Evolutionary conservation across 2,888 invertebrate species (phyloP), one percentile per base, ranked within the genome.

Genomic region (Epistrophe eligans): DNA sequence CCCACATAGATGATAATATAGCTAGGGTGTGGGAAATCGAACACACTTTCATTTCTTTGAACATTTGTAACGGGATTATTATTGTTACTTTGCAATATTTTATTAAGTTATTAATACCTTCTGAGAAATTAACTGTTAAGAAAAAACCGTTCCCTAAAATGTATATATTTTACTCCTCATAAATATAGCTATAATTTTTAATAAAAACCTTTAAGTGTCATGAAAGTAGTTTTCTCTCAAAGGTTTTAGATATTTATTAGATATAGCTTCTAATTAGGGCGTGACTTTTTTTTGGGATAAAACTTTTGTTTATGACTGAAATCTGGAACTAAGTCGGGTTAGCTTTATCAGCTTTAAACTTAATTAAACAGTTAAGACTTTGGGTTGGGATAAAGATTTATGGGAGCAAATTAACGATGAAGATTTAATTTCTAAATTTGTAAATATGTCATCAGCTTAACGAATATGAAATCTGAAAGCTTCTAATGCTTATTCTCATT

Each of bases 11-110:
- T 24, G 38, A 38, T 24, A 8, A 28, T 67, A 35, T 5, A 32
- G 0, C 6, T 15, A 43, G 77, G 73, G 70, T 77, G 81, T 84
- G 81, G 73, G 81, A 81, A 81, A 35, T 28, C 52, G 19, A 71
- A 43, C 13, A 71, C 58, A 64, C 70, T 76, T 79, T 79, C 74
- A 24, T 55, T 67, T 67, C 8, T 48, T 48, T 48, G 11, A 17
- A 62, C 15, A 1, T 62, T 40, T 62, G n/a, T 62, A 64, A 45
- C n/a, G 64, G 43, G 10, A 64, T 17, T 35, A 19, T 19, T 38
- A 17, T 32, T 55, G 2, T 15, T 28, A n/a, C n/a, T 24, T 40
- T 45, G 32, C 32, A 66, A 48, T 32, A 11, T 32, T 66, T 32
- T 55, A 9, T 15, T 17, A 10, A 3, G 35, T 32, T 32, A n/a